Evolutionary conservation across 2,888 invertebrate genomes (phyloP).

Genomic region (Himalopsyche kuldschensis): DNA sequence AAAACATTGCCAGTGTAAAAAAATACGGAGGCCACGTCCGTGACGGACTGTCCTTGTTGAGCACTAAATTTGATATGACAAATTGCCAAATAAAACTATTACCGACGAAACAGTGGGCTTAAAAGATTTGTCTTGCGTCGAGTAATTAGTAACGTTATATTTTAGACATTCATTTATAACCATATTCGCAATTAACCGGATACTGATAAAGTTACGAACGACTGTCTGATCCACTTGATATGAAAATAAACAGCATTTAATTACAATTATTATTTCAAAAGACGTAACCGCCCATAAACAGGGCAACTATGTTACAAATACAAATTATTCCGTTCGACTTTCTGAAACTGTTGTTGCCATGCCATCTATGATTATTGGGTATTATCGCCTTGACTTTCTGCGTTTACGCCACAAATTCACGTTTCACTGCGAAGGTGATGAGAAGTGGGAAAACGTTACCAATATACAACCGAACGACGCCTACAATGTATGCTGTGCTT

Average conservation of each 20-base stretch:
- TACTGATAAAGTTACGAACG: too few species aligned
- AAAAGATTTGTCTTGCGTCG: not conserved
- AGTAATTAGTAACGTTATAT: too few species aligned
- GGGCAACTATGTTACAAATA: not conserved
- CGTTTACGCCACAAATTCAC: constrained; percentile 4
- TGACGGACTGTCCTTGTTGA: not conserved
- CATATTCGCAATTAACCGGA: too few species aligned
- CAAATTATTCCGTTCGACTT: not conserved
- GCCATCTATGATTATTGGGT: not conserved
- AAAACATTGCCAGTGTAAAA: not conserved
- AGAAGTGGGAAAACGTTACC: not conserved
- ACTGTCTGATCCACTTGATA: too few species aligned
- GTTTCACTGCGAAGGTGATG: constrained; percentile 7
- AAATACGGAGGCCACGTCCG: not conserved
- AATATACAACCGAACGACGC: not conserved
- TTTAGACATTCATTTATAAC: too few species aligned
- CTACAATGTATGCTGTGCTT: too few species aligned
- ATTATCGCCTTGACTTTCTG: not conserved
- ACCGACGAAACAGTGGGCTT: not conserved
- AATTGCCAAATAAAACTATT: not conserved
- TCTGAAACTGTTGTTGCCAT: not conserved
- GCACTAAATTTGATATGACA: not conserved
- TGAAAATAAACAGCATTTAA: too few species aligned
- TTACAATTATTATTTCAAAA: not conserved
- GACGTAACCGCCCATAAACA: not conserved